Evolutionary conservation across 1,140 invertebrate genomes (phyloP).

Genomic region (Drosophila nebulosa): DNA sequence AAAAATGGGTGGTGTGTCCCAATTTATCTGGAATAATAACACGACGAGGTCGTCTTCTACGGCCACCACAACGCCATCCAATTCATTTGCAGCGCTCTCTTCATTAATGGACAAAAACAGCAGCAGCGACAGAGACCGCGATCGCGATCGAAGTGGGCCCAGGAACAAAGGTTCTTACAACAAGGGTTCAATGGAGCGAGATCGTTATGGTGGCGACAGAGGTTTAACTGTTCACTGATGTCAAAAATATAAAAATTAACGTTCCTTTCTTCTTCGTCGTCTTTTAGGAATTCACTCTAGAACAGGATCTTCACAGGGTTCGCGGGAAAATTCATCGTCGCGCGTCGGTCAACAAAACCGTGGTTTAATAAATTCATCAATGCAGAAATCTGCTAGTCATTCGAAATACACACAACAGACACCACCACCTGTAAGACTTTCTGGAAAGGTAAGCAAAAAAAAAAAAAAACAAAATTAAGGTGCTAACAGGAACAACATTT

Average conservation of each 20-base stretch:
- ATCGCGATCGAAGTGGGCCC: conserved; percentile 64
- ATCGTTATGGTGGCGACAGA: conserved; percentile 61
- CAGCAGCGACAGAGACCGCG: conserved; percentile 47
- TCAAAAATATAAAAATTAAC: background rate
- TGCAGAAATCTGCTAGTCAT: conserved; percentile 77
- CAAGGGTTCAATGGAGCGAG: conserved; percentile 82
- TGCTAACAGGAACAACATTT: background rate
- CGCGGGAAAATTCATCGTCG: conserved; percentile 78
- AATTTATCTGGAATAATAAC: conserved; percentile 63
- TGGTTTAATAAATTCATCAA: conserved; percentile 45
- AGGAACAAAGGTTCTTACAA: conserved; percentile 81
- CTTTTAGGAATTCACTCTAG: conserved; percentile 82
- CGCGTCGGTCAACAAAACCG: conserved; percentile 52
- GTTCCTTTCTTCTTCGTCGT: background rate
- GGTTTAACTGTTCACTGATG: conserved; percentile 20
- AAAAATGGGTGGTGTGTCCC: conserved; percentile 69
- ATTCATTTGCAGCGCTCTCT: conserved; percentile 72
- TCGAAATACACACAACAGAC: conserved; percentile 66
- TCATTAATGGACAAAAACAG: conserved; percentile 66
- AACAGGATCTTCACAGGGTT: conserved; percentile 83
- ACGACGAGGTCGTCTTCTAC: conserved; percentile 39
- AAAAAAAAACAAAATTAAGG: background rate
- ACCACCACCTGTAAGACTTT: conserved; percentile 33
- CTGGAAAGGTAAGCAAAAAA: conserved; percentile 46
- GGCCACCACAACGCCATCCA: conserved; percentile 61